Evolutionary conservation across 2,113 vertebrate species (phyloP).

Genomic region (Sylvietta virens): DNA sequence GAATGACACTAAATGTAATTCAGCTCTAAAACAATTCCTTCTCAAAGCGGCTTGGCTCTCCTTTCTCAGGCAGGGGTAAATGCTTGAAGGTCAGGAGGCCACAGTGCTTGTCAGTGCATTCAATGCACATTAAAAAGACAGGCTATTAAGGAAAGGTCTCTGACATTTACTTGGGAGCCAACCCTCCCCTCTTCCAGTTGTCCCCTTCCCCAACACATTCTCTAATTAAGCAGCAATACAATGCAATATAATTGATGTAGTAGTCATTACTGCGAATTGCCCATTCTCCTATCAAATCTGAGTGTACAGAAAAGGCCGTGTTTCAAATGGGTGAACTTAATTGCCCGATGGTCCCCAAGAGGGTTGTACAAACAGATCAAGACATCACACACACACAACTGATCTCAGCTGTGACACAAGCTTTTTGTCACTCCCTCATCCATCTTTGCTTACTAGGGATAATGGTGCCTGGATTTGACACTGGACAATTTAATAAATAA

Average conservation of each 20-base stretch:
- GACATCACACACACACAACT: slow-evolving; percentile 60
- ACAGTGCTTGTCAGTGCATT: slow-evolving; percentile 50
- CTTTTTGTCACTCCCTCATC: slow-evolving; percentile 62
- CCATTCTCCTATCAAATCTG: slow-evolving; percentile 68
- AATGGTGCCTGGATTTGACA: slow-evolving; percentile 14
- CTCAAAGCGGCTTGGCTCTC: not conserved
- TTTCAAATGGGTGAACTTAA: slow-evolving; percentile 70
- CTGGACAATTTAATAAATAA: slow-evolving; percentile 56
- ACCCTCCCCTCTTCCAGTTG: slow-evolving; percentile 1
- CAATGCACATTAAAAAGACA: slow-evolving; percentile 59
- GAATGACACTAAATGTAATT: slow-evolving; percentile 58
- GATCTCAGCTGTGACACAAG: slow-evolving; percentile 43
- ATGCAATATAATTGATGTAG: slow-evolving; percentile 73
- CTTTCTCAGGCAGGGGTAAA: slow-evolving; percentile 49
- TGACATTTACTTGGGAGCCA: slow-evolving; percentile 64
- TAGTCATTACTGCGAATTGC: slow-evolving; percentile 73
- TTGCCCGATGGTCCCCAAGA: slow-evolving; percentile 67
- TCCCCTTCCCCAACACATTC: slow-evolving; percentile 57
- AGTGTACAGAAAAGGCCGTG: slow-evolving; percentile 40
- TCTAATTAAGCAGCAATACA: slow-evolving; percentile 76
- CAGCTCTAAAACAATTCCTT: slow-evolving; percentile 34
- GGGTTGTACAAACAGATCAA: slow-evolving; percentile 74
- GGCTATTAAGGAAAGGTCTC: slow-evolving; percentile 58
- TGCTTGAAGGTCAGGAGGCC: slow-evolving; percentile 61
- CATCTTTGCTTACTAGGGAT: slow-evolving; percentile 64